A percentile compares a stretch with the other conserved stretches of the same genome.
Conservation (phyloP, 2,113 vertebrate genomes). For the Trichomycterus rosablanca region DNA sequence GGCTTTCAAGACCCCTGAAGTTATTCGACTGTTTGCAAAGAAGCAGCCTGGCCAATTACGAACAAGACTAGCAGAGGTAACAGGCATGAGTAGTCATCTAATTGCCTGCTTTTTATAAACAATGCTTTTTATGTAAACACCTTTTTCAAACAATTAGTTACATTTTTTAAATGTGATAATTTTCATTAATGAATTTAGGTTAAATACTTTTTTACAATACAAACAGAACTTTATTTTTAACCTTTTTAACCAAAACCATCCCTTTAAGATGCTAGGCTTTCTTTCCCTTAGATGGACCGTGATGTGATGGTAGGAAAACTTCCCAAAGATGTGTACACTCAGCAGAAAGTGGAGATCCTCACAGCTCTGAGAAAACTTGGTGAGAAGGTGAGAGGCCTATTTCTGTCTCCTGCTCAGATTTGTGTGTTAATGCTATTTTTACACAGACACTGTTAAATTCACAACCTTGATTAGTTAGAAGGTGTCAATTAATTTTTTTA, state of each 20-base stretch:
- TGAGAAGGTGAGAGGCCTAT: slow-evolving; percentile 78
- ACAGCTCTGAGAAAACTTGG: slow-evolving; percentile 92
- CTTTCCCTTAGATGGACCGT: slow-evolving; percentile 91
- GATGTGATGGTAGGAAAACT: slow-evolving; percentile 94
- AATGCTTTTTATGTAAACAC: too few relatives aligned
- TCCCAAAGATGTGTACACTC: slow-evolving; percentile 74
- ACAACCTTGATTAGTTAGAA: too few relatives aligned
- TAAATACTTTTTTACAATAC: too few relatives aligned
- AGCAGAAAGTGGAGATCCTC: slow-evolving; percentile 95
- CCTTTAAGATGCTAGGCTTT: too few relatives aligned
- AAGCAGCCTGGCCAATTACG: slow-evolving; percentile 94
- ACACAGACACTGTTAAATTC: too few relatives aligned
- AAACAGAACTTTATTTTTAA: too few relatives aligned
- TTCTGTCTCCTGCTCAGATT: neutral
- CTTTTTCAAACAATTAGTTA: too few relatives aligned
- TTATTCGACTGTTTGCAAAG: slow-evolving; percentile 96
- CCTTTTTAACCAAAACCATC: too few relatives aligned
- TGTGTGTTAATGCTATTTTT: neutral
- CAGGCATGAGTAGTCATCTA: neutral
- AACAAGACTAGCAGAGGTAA: slow-evolving; percentile 89
- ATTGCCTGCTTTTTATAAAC: too few relatives aligned
- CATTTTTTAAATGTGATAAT: too few relatives aligned
- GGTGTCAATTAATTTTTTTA: too few relatives aligned
- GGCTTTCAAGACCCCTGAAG: slow-evolving; percentile 97
- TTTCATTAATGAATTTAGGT: too few relatives aligned